These are phyloP conservation scores for Vesta saturnalis DNA, from an alignment of 2,888 invertebrate species.

Conservation along the genomic window DNA sequence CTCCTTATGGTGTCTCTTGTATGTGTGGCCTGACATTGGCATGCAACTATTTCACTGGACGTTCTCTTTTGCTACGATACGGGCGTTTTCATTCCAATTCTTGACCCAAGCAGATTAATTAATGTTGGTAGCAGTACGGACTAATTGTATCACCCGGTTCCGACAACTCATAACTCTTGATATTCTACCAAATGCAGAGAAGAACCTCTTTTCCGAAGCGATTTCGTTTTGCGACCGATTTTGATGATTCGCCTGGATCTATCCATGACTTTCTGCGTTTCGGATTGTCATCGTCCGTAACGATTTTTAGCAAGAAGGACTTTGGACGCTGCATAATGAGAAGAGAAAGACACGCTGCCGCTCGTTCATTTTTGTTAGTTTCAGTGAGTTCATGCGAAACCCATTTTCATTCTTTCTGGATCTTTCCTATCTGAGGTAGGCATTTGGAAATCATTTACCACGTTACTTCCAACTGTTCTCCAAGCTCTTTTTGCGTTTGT, in stretches of 20 bases:
- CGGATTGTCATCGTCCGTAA: not conserved
- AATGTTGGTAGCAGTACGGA: not conserved
- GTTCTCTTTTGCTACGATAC: not conserved
- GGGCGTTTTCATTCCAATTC: not conserved
- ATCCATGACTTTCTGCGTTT: too few species aligned
- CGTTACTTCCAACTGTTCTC: not conserved
- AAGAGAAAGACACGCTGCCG: too few species aligned
- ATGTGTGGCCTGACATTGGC: not conserved
- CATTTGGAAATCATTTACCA: not conserved
- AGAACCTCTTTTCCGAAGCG: too few species aligned
- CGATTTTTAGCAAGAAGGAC: not conserved
- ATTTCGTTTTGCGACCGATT: too few species aligned
- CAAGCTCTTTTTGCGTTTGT: too few species aligned
- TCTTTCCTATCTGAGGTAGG: not conserved
- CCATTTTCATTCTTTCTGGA: too few species aligned
- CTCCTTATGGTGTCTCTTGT: not conserved
- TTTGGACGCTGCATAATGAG: not conserved
- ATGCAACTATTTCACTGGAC: too few species aligned
- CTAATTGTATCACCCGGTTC: not conserved
- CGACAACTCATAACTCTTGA: not conserved
- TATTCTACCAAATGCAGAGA: too few species aligned
- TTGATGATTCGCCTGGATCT: too few species aligned
- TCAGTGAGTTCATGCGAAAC: not conserved
- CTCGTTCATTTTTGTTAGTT: not conserved
- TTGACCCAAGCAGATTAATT: too few species aligned